Percentiles rank a stretch among this genome's conserved stretches.
These are phyloP conservation scores for Cistogaster globosa DNA, from an alignment of 2,888 invertebrate species.

Conservation along the genomic window DNA sequence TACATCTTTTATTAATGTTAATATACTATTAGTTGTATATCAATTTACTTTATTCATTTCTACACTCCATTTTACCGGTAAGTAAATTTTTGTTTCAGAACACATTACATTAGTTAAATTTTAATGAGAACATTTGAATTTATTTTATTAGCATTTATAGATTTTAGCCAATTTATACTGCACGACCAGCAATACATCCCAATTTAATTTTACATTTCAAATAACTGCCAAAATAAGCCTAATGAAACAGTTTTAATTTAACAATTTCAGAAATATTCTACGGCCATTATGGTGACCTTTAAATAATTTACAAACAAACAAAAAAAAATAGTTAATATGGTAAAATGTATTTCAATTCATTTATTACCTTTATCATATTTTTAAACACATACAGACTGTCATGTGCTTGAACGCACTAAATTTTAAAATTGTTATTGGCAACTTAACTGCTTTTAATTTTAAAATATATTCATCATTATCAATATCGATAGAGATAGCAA, in stretches of 20 bases:
- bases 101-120: too few species aligned
- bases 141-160: too few species aligned
- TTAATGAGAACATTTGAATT: too few species aligned
- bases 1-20: too few species aligned
- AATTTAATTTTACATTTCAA: neutral
- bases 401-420: neutral
- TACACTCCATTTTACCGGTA: too few species aligned
- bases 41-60: too few species aligned
- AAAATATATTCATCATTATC: neutral
- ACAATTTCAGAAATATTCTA: neutral
- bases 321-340: neutral
- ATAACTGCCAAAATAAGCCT: neutral
- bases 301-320: neutral
- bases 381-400: neutral
- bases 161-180: neutral
- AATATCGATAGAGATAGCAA: neutral
- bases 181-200: neutral
- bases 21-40: too few species aligned
- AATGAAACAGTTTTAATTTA: neutral
- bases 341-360: neutral
- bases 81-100: too few species aligned
- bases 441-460: neutral
- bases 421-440: neutral
- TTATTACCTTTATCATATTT: neutral
- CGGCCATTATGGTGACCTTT: neutral